These are phyloP conservation scores for Montipora capricornis DNA, from an alignment of 64 coral and sea anemone genomes.

Conservation along the genomic window DNA sequence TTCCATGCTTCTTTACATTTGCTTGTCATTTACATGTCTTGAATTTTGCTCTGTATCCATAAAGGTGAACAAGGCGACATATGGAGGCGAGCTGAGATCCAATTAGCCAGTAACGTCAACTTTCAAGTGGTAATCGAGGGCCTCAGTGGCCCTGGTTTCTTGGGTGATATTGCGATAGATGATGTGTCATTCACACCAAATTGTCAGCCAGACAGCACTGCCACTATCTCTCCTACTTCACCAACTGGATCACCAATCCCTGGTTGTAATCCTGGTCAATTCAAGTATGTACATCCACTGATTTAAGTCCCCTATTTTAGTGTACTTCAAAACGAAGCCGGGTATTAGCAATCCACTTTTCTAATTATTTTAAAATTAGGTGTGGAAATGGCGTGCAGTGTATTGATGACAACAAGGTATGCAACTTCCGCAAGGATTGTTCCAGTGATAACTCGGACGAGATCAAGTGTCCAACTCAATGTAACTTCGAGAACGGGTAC, in stretches of 20 bases:
- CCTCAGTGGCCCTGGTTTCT: conserved; percentile 80
- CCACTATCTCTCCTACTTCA: conserved; percentile 74
- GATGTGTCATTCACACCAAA: conserved; percentile 96
- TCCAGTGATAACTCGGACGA: conserved; percentile 74
- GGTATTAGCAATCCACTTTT: no score
- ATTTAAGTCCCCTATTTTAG: no score
- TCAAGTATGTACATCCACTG: conserved; percentile 47
- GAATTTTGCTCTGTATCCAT: not conserved
- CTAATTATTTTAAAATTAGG: not conserved
- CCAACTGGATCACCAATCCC: conserved; percentile 78
- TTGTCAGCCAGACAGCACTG: conserved; percentile 86
- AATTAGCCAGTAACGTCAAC: conserved; percentile 61
- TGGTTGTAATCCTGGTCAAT: conserved; percentile 72
- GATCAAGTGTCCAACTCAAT: conserved; percentile 64
- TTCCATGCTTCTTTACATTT: not conserved
- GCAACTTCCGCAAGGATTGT: conserved; percentile 90
- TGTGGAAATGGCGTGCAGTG: conserved; percentile 75
- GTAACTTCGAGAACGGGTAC: conserved; percentile 79
- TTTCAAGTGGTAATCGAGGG: conserved; percentile 95
- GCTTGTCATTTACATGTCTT: not conserved
- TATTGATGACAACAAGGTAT: conserved; percentile 61
- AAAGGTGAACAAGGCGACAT: conserved; percentile 95
- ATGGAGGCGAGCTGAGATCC: conserved; percentile 88
- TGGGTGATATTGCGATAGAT: conserved; percentile 97
- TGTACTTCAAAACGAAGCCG: no score